These are phyloP conservation scores for Phymastichus coffea DNA, from an alignment of 1,140 invertebrate species.

Conservation along the genomic window DNA sequence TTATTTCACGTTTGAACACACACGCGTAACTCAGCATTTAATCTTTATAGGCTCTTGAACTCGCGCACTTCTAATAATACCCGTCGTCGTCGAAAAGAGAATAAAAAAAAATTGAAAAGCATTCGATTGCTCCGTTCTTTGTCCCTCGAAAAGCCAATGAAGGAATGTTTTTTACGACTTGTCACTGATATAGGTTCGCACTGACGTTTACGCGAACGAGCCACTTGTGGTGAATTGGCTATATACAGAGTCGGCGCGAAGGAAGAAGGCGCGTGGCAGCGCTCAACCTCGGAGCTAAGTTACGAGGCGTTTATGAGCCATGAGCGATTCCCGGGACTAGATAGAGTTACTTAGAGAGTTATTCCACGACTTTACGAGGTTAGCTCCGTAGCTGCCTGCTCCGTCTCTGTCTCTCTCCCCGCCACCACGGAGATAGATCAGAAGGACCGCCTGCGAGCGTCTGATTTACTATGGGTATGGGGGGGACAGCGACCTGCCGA, in stretches of 20 bases:
- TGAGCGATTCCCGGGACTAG: conserved; percentile 48
- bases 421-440: conserved; percentile 43
- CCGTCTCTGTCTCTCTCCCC: conserved; percentile 31
- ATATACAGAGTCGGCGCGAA: too few species aligned
- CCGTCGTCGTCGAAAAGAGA: too few species aligned
- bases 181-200: too few species aligned
- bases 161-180: too few species aligned
- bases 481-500: conserved; percentile 36
- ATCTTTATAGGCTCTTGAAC: too few species aligned
- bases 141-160: not conserved
- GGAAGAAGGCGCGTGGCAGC: conserved; percentile 49
- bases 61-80: too few species aligned
- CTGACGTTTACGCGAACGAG: too few species aligned
- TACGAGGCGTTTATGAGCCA: conserved; percentile 56
- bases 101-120: too few species aligned
- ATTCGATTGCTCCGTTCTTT: not conserved
- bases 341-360: conserved; percentile 51
- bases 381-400: conserved; percentile 19
- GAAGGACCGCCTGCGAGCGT: conserved; percentile 56
- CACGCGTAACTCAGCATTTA: too few species aligned
- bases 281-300: conserved; percentile 38
- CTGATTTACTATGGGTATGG: conserved; percentile 53
- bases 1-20: conserved; percentile 26
- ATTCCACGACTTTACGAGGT: conserved; percentile 46
- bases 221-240: too few species aligned